Evolutionary conservation across 2,797 vertebrate genomes (phyloP), one percentile per base, ranked within the genome.

Genomic region (Leptatherina wallacei): DNA sequence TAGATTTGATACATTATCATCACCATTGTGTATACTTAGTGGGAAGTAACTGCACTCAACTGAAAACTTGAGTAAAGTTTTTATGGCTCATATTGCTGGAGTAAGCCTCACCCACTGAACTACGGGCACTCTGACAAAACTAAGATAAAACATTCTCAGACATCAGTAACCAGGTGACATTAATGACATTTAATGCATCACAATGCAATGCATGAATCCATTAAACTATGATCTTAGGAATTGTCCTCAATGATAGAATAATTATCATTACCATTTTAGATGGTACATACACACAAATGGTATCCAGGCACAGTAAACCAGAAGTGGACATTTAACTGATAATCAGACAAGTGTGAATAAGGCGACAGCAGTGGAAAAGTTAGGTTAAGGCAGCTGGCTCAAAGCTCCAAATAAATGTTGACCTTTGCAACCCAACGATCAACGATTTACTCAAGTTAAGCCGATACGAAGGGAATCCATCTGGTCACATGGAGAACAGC

Each of bases 1-100:
- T 32, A 32, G 6, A 32, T 32, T 32, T 32, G 1, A 32, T 42
- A 59, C 2, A 27, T 27, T 68, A 1, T 6, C n/a, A 22, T 10
- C 8, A 10, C 22, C 14, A 29, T 38, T 56, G n/a, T 24, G 55
- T 38, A 71, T 30, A 59, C 36, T 52, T 33, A 70, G 55, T 29
- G 10, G 24, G 71, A 76, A 62, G 30, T 58, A 56, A 35, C 49
- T 44, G 36, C 5, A 3, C 65, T 47, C 40, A 51, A 51, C 14
- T 69, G 44, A 58, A 59, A 81, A 75, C 27, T 65, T 30, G 51
- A 64, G 65, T 44, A 78, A 78, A 58, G 84, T 83, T 78, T 18
- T 61, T 24, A 18, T 14, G 40, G 77, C 69, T 88, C 76, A 73
- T 61, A 44, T 74, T 87, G 8, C 72, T 69, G 32, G 3, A 18